These are phyloP conservation scores for Leptopilina clavipes DNA, from an alignment of 1,140 invertebrate species.

Conservation along the genomic window DNA sequence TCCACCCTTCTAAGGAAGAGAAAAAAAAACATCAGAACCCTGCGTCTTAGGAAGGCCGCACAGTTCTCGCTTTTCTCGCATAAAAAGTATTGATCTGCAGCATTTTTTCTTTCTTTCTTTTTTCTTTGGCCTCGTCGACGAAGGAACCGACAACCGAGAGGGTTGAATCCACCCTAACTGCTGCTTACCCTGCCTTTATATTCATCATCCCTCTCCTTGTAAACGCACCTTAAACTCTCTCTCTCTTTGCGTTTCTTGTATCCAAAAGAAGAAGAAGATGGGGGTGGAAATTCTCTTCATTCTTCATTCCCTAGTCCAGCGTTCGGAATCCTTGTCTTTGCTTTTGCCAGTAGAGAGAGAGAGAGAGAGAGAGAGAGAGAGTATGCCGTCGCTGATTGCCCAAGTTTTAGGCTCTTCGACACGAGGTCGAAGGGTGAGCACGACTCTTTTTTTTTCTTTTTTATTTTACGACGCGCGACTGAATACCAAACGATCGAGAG, in stretches of 20 bases:
- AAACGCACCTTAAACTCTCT: constrained; percentile 20
- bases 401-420: constrained; percentile 14
- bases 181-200: constrained; percentile 57
- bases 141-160: constrained; percentile 68
- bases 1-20: background rate
- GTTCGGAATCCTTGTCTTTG: background rate
- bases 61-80: constrained; percentile 56
- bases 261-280: too few species aligned
- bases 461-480: constrained; percentile 4
- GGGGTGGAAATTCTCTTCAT: constrained; percentile 36
- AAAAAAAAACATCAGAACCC: constrained; percentile 24
- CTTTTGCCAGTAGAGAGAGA: too few species aligned
- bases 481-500: constrained; percentile 7
- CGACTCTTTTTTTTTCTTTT: background rate
- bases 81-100: constrained; percentile 72
- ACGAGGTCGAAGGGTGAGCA: background rate
- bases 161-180: constrained; percentile 73
- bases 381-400: too few species aligned
- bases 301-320: background rate
- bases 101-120: constrained; percentile 13
- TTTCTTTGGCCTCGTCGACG: constrained; percentile 58
- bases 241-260: background rate
- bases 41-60: constrained; percentile 31
- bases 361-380: too few species aligned
- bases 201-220: constrained; percentile 56